A percentile compares a stretch with the other conserved stretches of the same genome.
Conservation (phyloP, 2,797 vertebrate genomes). For the Chromobotia macracanthus region DNA sequence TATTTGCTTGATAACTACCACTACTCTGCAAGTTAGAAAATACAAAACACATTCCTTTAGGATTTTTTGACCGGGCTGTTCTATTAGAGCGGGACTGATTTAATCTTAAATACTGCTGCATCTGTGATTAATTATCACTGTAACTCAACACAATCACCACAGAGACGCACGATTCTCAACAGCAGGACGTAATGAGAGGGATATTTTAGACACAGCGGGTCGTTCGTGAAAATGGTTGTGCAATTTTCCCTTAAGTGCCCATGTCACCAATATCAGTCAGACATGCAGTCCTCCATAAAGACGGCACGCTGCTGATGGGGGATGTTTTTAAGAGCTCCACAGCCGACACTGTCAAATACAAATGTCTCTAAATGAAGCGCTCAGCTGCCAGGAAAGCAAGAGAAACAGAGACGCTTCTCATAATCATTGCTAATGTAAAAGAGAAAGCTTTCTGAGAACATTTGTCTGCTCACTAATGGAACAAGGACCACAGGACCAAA, state of each 20-base stretch:
- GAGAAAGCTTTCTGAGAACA: not conserved
- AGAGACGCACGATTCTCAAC: not conserved
- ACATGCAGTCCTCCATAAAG: constrained; percentile 7
- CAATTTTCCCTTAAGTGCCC: constrained; percentile 36
- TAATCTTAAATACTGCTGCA: not conserved
- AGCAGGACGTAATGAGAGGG: not conserved
- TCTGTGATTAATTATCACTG: not conserved
- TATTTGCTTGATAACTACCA: too few relatives aligned
- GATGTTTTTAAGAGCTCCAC: constrained; percentile 5
- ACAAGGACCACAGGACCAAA: not conserved
- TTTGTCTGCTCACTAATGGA: not conserved
- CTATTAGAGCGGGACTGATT: not conserved
- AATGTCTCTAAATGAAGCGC: not conserved
- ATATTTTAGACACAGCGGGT: constrained; percentile 34
- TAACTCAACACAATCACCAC: not conserved
- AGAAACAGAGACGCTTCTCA: not conserved
- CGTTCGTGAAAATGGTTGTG: constrained; percentile 29
- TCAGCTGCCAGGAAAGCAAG: not conserved
- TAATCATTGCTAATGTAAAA: not conserved
- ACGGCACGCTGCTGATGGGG: constrained; percentile 35
- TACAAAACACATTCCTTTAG: too few relatives aligned
- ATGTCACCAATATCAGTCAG: constrained; percentile 38
- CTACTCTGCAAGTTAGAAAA: too few relatives aligned
- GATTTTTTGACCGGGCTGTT: too few relatives aligned
- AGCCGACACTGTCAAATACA: constrained; percentile 47